phyloP scores from a whole-genome alignment of 2,113 vertebrate species.

The Asarcornis scutulata region DNA sequence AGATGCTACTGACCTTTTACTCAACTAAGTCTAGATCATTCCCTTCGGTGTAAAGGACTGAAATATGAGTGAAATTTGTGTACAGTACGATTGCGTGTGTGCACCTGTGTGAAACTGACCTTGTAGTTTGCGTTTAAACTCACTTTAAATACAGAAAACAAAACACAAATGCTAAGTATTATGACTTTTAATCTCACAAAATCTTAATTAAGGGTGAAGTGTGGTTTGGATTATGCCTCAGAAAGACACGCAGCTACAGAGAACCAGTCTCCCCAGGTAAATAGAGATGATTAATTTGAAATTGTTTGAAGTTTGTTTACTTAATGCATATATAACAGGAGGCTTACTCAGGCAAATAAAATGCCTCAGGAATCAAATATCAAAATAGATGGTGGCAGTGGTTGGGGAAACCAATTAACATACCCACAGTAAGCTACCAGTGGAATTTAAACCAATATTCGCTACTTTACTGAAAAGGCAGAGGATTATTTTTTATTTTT shows the following conservation, averaged over 20 bases:
- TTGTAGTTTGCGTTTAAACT: not conserved
- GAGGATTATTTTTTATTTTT: not conserved
- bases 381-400: not conserved
- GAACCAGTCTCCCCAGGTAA: constrained; percentile 29
- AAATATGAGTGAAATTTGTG: not conserved
- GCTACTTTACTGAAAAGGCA: not conserved
- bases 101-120: not conserved
- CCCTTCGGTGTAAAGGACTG: not conserved
- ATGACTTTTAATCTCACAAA: not conserved
- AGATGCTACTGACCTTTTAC: not conserved
- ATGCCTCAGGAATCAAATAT: constrained; percentile 5
- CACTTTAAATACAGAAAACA: not conserved
- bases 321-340: not conserved
- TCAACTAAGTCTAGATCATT: not conserved
- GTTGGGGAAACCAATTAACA: not conserved
- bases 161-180: not conserved
- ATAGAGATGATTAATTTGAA: constrained; percentile 43
- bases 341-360: not conserved
- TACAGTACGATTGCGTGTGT: accelerated
- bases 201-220: constrained; percentile 16
- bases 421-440: not conserved
- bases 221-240: constrained; percentile 18
- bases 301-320: constrained; percentile 45
- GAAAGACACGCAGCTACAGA: not conserved
- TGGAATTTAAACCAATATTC: not conserved